These are phyloP conservation scores for Tympanoctomys barrerae DNA, from an alignment of 2,797 vertebrate species.

Conservation along the genomic window DNA sequence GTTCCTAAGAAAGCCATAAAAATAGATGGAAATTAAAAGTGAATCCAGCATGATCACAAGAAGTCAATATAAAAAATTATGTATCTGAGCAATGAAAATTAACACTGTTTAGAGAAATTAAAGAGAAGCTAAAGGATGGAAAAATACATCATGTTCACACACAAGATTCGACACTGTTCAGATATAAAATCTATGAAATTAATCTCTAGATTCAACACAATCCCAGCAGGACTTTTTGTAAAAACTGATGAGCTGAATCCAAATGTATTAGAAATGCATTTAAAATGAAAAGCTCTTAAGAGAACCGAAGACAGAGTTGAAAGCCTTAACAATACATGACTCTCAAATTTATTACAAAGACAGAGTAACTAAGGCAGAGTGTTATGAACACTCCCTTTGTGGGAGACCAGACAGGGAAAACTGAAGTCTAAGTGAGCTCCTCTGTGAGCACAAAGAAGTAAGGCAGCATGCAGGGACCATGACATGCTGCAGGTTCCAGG, in stretches of 20 bases:
- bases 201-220: neutral
- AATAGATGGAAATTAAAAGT: conserved; percentile 11
- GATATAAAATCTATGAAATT: neutral
- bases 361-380: neutral
- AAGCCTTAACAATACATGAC: neutral
- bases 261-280: neutral
- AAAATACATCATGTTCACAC: neutral
- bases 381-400: neutral
- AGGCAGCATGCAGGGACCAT: neutral
- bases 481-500: neutral
- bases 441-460: neutral
- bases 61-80: neutral
- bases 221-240: neutral
- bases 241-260: neutral
- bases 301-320: neutral
- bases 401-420: neutral
- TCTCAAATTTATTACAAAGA: neutral
- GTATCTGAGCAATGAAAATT: neutral
- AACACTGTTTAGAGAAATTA: neutral
- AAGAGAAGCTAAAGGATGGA: neutral
- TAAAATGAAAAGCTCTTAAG: conserved; percentile 33
- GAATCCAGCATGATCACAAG: neutral
- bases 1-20: neutral
- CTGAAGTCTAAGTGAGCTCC: neutral
- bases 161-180: neutral